Evolutionary conservation across 2,888 invertebrate species (phyloP), one percentile per base, ranked within the genome.

Genomic region (Chrysolina haemoptera): DNA sequence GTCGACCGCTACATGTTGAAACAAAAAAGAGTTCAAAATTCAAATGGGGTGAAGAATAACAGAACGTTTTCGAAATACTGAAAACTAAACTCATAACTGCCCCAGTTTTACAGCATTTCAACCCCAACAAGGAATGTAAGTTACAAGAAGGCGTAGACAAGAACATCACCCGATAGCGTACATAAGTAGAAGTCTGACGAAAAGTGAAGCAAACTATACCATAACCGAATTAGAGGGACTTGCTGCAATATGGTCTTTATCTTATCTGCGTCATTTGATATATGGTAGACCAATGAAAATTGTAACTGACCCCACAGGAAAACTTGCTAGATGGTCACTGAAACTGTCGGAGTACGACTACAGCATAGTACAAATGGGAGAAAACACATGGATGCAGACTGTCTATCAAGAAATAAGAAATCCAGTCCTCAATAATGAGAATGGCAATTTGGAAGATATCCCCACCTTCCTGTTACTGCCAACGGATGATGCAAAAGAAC

Each of bases 191-290:
- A 27, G 27, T 27, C 27, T 27, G 27, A 3, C 27, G 5, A 27
- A 27, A 27, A 27, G 27, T 27, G 27, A 27, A 27, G 27, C 27
- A 27, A 27, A 27, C 27, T 27, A 27, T 27, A 62, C 70, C 3
- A 74, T 73, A n/a, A 76, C 73, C 1, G 73, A 76, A 68, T 40
- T 70, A n/a, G n/a, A n/a, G n/a, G 68, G 43, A 22, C 18, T 70
- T 27, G 46, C 18, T 0, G 65, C 18, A 22, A 63, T 74, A n/a
- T 67, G 66, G 66, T n/a, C 66, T 10, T 22, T 46, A 16, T 43
- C 46, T 11, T 66, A 66, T 50, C 59, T 74, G 20, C 27, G 35
- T 67, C 43, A 43, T 43, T 12, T 43, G 43, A 43, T 43, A 12
- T 14, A 43, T 43, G 43, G 43, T 12, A 43, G 14, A 77, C 73